phyloP scores from a whole-genome alignment of 1,140 invertebrate species.

The Chironomus tepperi region DNA sequence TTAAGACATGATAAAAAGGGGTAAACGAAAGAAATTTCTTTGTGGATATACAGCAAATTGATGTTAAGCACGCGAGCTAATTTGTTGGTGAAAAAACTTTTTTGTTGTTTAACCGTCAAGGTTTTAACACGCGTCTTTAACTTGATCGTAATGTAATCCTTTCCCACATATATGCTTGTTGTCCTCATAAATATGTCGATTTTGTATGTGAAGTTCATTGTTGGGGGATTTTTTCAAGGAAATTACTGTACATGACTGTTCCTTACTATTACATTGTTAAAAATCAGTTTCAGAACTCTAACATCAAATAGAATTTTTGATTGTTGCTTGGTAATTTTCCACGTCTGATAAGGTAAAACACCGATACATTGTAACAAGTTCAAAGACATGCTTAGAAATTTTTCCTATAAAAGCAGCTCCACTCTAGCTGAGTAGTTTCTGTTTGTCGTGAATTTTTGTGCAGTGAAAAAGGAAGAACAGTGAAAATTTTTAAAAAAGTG shows the following conservation, averaged over 20 bases:
- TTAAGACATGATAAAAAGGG: not conserved
- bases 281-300: not conserved
- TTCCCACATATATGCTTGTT: no score
- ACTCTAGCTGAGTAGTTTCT: not conserved
- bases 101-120: not conserved
- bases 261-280: not conserved
- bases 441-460: not conserved
- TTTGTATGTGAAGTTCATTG: no score
- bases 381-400: not conserved
- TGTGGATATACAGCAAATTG: not conserved
- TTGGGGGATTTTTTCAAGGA: not conserved
- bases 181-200: no score
- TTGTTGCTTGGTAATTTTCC: not conserved
- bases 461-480: constrained; percentile 16
- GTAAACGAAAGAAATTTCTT: no score
- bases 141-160: not conserved
- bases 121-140: not conserved
- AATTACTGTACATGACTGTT: not conserved
- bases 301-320: constrained; percentile 18
- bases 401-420: not conserved
- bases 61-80: not conserved
- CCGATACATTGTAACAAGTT: not conserved
- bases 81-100: not conserved
- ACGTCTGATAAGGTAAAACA: not conserved
- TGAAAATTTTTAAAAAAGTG: no score